Evolutionary conservation across 2,888 invertebrate genomes (phyloP).

Genomic region (Lymantria dispar): DNA sequence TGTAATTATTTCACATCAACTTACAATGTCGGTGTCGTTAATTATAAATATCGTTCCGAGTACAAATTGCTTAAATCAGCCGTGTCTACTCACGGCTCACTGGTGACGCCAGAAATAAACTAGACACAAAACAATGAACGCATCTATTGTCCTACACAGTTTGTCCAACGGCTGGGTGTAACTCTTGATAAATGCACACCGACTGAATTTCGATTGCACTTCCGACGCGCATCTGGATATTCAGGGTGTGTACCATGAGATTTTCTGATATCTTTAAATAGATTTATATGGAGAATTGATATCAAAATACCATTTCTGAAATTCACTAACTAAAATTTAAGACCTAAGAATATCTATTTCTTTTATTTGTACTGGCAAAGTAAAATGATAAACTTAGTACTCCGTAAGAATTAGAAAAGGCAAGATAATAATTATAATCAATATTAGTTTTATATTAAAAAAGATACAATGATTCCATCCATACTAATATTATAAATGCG

Average conservation of each 20-base stretch:
- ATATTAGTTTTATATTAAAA: too few relatives aligned
- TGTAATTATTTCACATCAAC: too few relatives aligned
- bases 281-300: too few relatives aligned
- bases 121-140: constrained; percentile 53
- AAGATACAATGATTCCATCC: too few relatives aligned
- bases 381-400: too few relatives aligned
- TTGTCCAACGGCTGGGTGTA: constrained; percentile 30
- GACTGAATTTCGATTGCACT: constrained; percentile 26
- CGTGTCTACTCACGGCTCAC: constrained; percentile 40
- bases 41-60: constrained; percentile 25
- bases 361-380: too few relatives aligned
- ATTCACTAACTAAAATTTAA: too few relatives aligned
- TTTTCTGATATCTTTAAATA: constrained; percentile 4
- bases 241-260: constrained; percentile 19
- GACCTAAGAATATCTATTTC: too few relatives aligned
- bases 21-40: constrained; percentile 11
- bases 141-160: constrained; percentile 31
- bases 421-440: too few relatives aligned
- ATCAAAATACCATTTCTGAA: too few relatives aligned
- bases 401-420: too few relatives aligned
- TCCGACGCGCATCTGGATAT: constrained; percentile 29
- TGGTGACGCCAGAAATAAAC: constrained; percentile 59
- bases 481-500: too few relatives aligned
- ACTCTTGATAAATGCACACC: constrained; percentile 30
- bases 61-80: constrained; percentile 53